A percentile compares a stretch with the other conserved stretches of the same genome.
Evolutionary conservation across 2,797 vertebrate species (phyloP).

Genomic region (Synaphobranchus kaupii): DNA sequence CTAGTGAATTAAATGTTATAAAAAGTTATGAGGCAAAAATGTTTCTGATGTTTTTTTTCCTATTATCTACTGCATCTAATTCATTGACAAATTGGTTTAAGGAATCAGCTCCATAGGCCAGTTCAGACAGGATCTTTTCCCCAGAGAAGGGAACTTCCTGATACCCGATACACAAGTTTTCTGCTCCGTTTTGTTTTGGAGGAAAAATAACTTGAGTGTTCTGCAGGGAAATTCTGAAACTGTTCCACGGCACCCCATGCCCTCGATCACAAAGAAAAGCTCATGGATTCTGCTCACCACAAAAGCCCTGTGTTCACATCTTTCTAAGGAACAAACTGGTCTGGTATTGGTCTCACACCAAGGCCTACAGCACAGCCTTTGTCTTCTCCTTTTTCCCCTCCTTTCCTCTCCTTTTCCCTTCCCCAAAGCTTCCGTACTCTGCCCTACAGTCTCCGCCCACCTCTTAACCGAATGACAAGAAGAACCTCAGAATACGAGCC

Average conservation of each 20-base stretch:
- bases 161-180: slow-evolving; percentile 44
- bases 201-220: slow-evolving; percentile 31
- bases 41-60: neutral
- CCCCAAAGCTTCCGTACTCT: neutral
- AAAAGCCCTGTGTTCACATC: neutral
- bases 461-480: neutral
- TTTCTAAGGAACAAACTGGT: neutral
- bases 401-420: neutral
- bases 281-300: neutral
- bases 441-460: neutral
- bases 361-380: neutral
- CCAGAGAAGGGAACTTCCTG: slow-evolving; percentile 50
- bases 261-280: neutral
- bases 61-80: neutral
- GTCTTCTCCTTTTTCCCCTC: neutral
- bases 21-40: neutral
- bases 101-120: slow-evolving; percentile 25
- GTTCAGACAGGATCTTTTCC: slow-evolving; percentile 54
- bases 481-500: neutral
- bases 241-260: neutral
- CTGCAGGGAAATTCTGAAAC: neutral
- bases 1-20: neutral
- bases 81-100: neutral
- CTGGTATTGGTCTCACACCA: neutral
- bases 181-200: slow-evolving; percentile 51